Base-by-base conservation (phyloP, 2,797 vertebrate species). In the Calcarius lapponicus region DNA sequence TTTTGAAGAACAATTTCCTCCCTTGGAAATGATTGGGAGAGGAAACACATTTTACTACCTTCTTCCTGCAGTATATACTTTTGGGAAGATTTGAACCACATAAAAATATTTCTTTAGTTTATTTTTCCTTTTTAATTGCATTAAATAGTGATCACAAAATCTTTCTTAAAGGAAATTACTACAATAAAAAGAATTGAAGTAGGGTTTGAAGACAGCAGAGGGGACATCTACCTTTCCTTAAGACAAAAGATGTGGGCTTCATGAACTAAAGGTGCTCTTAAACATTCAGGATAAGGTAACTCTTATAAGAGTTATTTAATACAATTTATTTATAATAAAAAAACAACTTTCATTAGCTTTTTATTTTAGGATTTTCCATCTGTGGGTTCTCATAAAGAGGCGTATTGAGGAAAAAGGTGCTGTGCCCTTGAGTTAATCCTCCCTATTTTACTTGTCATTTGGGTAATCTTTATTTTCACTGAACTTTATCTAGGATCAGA, bases 1-100 rank as follows among this genome's bases (percentile, higher is more conserved):
- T 90, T 81, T 81, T 84, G 75, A 73, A 58, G 92, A 92, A 66
- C 22, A 31, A 34, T 66, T 94, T 89, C 69, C 64, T 89, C 20
- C 13, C 16, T 34, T 79, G 75, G 79, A 96, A 93, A 32, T 28
- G 26, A 25, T 3, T 20, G n/a, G 57, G 32, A 88, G 42, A 86
- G 70, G 56, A 88, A 93, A 45, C 71, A 67, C 7, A 31, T 84
- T 90, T 91, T 88, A 56, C 24, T 36, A 0, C 56, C 24, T 65
- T 84, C 56, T 72, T 87, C 40, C 31, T 43, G 2, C 4, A n/a
- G 15, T 85, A 36, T 71, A 11, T 47, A 28, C 14, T 47, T 72
- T 47, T 80, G 34, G 40, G 69, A 82, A 51, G n/a, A 65, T 51
- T 85, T 91, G 58, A 80, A 66, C n/a, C 12, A 34, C 14, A 17